Evolutionary conservation across 2,113 vertebrate genomes (phyloP).

Genomic region (Petrocephalus microphthalmus): DNA sequence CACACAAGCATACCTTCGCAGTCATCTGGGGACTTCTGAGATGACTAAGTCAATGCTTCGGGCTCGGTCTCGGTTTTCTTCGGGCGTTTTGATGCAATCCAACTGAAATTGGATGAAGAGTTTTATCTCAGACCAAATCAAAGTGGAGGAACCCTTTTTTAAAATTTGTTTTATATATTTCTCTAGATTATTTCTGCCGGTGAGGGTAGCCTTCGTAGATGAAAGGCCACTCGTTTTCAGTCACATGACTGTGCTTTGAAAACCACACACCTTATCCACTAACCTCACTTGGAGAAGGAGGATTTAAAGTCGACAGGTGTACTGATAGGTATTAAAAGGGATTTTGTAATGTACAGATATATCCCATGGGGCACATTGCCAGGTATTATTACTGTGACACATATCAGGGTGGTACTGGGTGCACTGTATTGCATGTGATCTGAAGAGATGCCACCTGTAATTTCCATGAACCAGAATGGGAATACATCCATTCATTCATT

Average conservation of each 20-base stretch:
- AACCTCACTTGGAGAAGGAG: background rate
- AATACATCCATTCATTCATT: background rate
- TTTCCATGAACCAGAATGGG: background rate
- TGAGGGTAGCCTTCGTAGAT: background rate
- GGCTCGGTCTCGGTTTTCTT: constrained; percentile 4
- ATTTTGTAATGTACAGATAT: background rate
- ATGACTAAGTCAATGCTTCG: constrained; percentile 37
- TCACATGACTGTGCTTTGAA: background rate
- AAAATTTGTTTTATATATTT: background rate
- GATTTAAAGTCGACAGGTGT: background rate
- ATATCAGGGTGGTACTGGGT: background rate
- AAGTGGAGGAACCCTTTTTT: background rate
- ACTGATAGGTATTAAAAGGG: background rate
- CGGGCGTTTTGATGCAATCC: background rate
- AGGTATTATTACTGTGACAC: background rate
- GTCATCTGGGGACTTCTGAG: constrained; percentile 34
- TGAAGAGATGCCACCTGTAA: background rate
- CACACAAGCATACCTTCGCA: constrained; percentile 40
- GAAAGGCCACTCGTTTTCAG: background rate
- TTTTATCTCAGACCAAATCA: background rate
- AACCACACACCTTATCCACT: background rate
- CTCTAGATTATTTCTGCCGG: background rate
- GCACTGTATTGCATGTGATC: background rate
- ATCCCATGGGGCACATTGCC: background rate
- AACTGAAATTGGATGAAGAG: constrained; percentile 20